Evolutionary conservation across 2,797 vertebrate species (phyloP), one percentile per base, ranked within the genome.

Genomic region (Tenualosa ilisha): DNA sequence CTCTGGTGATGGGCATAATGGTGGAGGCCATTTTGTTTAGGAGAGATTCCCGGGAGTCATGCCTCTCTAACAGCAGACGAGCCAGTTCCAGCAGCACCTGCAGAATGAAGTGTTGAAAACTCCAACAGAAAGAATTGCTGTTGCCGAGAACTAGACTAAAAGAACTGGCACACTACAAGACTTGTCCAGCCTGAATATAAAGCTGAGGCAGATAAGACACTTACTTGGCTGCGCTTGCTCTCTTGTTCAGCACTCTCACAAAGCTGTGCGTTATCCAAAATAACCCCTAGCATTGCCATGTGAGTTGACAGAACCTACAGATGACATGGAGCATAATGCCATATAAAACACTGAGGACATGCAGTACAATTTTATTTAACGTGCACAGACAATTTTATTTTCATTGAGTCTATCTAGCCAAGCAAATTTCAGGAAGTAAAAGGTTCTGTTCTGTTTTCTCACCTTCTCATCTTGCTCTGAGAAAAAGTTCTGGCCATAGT

Each of bases 391-490:
- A 3, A 4, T 26, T 68, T 68, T 12, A 6, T 72, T 72, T 72
- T 40, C 37, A 15, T 13, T 20, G 15, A 72, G 3, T 5, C 12
- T 6, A 22, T 37, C 17, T 22, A 43, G 17, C 46, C 46, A 79
- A 17, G 4, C 26, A 72, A 72, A 72, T 17, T 56, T 56, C 20
- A 20, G 54, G 2, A 56, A 17, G 54, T 22, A 22, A 40, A 46
- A 54, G 54, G 8, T 7, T 54, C 56, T 53, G 68, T 3, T 51
- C 50, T 51, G 4, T 0, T 17, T 22, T 15, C 56, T 87, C 94
- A 97, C 97, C 96, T 97, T 97, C 91, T 97, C 97, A 89, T 97
- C 97, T 92, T 96, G 93, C 86, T 93, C 95, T 0, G 95, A 97
- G 87, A 97, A 97, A 65, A n/a, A 65, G 86, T 84, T 0, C 8